phyloP scores from a whole-genome alignment of 2,888 invertebrate genomes.

The Drosophila mettleri region DNA sequence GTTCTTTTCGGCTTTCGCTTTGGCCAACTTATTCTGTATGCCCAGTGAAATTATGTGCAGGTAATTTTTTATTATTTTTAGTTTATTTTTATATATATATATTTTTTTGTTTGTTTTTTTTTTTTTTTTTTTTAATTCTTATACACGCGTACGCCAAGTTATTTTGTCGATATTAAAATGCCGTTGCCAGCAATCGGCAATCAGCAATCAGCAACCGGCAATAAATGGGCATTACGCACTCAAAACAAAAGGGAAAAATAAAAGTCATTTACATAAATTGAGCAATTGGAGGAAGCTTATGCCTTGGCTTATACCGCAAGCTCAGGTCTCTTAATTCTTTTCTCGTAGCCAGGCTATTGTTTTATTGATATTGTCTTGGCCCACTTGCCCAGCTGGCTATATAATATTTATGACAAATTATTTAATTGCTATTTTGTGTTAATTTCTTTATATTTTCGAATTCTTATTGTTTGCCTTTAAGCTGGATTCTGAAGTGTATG shows the following conservation, averaged over 20 bases:
- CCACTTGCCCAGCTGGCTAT: slow-evolving; percentile 45
- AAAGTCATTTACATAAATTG: slow-evolving; percentile 71
- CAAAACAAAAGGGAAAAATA: slow-evolving; percentile 1
- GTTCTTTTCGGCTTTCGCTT: slow-evolving; percentile 70
- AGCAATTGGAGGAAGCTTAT: slow-evolving; percentile 28
- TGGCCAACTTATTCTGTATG: slow-evolving; percentile 27
- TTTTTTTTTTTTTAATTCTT: slow-evolving; percentile 13
- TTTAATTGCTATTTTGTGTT: slow-evolving; percentile 29
- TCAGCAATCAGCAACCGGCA: slow-evolving; percentile 59
- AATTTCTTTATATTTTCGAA: neutral
- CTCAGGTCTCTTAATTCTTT: neutral
- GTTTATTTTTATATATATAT: slow-evolving; percentile 45
- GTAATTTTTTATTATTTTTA: slow-evolving; percentile 38
- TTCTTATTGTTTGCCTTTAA: neutral
- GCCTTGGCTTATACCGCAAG: slow-evolving; percentile 6
- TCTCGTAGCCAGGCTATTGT: slow-evolving; percentile 12
- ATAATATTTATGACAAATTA: slow-evolving; percentile 10
- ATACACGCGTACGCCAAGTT: slow-evolving; percentile 68
- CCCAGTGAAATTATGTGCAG: slow-evolving; percentile 68
- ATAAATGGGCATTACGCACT: slow-evolving; percentile 75
- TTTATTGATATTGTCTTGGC: slow-evolving; percentile 71
- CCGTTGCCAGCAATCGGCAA: slow-evolving; percentile 73
- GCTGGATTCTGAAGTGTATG: neutral
- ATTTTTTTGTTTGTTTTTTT: slow-evolving; percentile 35
- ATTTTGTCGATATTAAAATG: slow-evolving; percentile 72